Evolutionary conservation across 2,113 vertebrate genomes (phyloP), one percentile per base, ranked within the genome.

Genomic region (Brevimyrus niger): DNA sequence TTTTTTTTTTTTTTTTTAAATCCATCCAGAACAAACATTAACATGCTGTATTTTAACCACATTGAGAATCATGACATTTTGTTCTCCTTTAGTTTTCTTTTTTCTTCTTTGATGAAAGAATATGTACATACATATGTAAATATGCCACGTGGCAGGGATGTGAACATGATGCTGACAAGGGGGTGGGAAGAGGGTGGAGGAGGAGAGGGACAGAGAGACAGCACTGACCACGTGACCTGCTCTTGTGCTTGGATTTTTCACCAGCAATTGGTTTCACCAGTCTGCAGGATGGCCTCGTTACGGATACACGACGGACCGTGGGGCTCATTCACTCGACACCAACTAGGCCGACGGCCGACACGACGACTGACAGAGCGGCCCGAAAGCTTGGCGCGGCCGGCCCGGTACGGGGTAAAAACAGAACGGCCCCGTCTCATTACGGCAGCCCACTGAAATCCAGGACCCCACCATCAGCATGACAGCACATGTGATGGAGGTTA

Each of bases 21-120:
- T 95, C 93, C 94, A 96, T 91, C 92, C 94, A 94, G 91, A 94
- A 94, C 92, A 86, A 93, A 96, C 93, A 96, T 92, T 91, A 91
- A 96, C 95, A 94, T 96, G 95, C 94, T 94, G 94, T 93, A 92
- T 90, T 94, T 93, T 90, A 94, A 94, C 92, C 94, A 95, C 95
- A 94, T 91, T 92, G 93, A 96, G 92, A 95, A 94, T 95, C 92
- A 94, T 93, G 94, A 94, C 94, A 92, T 87, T 50, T 91, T 93
- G 91, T 93, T 91, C 53, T 90, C 91, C 86, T 91, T 93, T 92
- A 94, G 87, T 82, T 88, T 50, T 89, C 90, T 58, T 93, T 94
- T 93, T 92, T 94, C 89, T 92, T 94, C 89, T 92, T 94, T 91
- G 91, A 93, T 92, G 92, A 95, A 94, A 96, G 89, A 91, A 94